Evolutionary conservation across 2,113 vertebrate genomes (phyloP).

Genomic region (Jacana jacana): DNA sequence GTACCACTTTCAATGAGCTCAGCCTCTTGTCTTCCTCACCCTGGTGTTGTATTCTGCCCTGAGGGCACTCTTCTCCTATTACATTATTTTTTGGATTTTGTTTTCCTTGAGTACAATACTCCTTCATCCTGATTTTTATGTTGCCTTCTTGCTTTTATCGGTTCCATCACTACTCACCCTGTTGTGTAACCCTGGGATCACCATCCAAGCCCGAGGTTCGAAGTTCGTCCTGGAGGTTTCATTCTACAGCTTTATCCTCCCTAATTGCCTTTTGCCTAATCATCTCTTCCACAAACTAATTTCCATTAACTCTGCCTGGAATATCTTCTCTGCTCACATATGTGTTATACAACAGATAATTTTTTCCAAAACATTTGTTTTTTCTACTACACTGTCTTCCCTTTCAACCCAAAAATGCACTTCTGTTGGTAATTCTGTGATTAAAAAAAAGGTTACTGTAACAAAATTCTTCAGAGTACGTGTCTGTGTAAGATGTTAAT

Average conservation of each 20-base stretch:
- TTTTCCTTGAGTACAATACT: no score
- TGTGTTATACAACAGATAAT: not conserved
- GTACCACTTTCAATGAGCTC: not conserved
- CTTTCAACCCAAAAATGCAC: not conserved
- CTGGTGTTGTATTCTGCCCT: not conserved
- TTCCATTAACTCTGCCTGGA: not conserved
- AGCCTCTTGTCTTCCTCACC: not conserved
- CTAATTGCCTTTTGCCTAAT: not conserved
- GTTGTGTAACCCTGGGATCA: not conserved
- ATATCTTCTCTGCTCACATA: not conserved
- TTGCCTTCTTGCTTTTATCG: not conserved
- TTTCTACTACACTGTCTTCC: not conserved
- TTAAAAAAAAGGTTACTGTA: not conserved
- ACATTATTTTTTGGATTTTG: rapidly evolving
- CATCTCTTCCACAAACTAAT: not conserved
- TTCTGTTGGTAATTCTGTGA: not conserved
- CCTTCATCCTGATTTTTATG: not conserved
- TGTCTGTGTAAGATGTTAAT: not conserved
- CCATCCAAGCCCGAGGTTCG: not conserved
- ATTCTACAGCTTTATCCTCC: not conserved
- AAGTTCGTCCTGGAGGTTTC: not conserved
- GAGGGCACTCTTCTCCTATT: not conserved
- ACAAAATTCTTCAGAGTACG: not conserved
- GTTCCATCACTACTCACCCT: not conserved
- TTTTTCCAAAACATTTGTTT: not conserved